Conservation (phyloP, 2,888 invertebrate genomes). For the Sepiola atlantica region DNA sequence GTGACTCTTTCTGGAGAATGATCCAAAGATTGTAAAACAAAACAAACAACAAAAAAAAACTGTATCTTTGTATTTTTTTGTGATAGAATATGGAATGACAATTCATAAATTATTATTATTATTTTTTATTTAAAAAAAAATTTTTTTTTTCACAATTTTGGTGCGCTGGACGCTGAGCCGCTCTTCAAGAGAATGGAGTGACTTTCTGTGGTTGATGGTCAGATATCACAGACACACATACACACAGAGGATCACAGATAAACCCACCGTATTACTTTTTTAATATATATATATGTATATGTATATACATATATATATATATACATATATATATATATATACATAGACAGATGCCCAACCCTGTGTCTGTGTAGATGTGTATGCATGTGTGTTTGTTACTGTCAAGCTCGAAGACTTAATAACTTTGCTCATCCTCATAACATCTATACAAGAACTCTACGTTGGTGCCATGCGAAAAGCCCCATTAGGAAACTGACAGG, state of each 20-base stretch:
- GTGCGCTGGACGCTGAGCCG: neutral
- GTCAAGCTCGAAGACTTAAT: neutral
- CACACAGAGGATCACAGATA: neutral
- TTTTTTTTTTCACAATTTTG: neutral
- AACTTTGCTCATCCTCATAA: neutral
- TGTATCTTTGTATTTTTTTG: neutral
- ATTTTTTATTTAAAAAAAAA: too few species aligned
- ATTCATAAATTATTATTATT: neutral
- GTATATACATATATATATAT: neutral
- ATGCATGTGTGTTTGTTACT: neutral
- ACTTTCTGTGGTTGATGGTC: neutral
- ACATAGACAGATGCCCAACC: neutral
- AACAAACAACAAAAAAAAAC: too few species aligned
- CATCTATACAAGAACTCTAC: neutral
- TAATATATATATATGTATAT: neutral
- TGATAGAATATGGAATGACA: slow-evolving; percentile 32
- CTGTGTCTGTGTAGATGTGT: neutral
- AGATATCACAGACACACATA: neutral
- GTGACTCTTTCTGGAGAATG: slow-evolving; percentile 32
- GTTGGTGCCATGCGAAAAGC: neutral
- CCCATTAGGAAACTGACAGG: neutral
- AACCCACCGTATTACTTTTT: too few species aligned
- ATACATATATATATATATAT: neutral
- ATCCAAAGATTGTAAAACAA: slow-evolving; percentile 32
- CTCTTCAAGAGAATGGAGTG: neutral